These are phyloP conservation scores for Margarornis squamiger DNA, from an alignment of 2,797 vertebrate genomes.

Conservation along the genomic window DNA sequence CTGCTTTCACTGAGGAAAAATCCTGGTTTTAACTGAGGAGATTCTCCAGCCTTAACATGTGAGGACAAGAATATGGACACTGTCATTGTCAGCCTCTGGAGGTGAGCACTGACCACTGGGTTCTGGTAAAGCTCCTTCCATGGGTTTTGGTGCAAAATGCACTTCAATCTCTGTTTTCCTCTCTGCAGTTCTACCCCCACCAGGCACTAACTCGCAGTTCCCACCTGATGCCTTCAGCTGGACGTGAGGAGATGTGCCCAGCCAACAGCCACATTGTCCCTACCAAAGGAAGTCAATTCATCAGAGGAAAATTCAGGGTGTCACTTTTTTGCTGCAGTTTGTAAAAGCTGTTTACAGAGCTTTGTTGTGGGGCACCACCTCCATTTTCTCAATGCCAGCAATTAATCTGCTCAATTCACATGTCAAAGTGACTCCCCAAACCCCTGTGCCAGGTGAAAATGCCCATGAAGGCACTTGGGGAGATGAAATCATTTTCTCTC, in stretches of 20 bases:
- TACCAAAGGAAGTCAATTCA: neutral
- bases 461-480: neutral
- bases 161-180: neutral
- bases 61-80: fast-evolving
- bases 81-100: fast-evolving
- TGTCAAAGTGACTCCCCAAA: neutral
- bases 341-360: neutral
- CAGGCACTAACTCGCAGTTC: neutral
- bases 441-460: neutral
- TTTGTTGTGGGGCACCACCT: neutral
- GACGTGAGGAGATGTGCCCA: neutral
- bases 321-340: neutral
- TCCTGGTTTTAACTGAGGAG: neutral
- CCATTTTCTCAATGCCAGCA: slow-evolving; percentile 16
- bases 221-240: neutral
- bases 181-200: neutral
- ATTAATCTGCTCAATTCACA: neutral
- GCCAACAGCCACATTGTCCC: neutral
- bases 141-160: neutral
- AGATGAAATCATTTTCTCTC: neutral
- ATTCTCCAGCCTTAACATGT: neutral
- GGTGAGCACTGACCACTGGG: neutral
- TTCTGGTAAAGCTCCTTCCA: neutral
- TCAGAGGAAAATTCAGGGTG: neutral
- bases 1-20: neutral